Base-by-base conservation (phyloP, 2,888 invertebrate genomes). In the Camptogramma bilineatum region DNA sequence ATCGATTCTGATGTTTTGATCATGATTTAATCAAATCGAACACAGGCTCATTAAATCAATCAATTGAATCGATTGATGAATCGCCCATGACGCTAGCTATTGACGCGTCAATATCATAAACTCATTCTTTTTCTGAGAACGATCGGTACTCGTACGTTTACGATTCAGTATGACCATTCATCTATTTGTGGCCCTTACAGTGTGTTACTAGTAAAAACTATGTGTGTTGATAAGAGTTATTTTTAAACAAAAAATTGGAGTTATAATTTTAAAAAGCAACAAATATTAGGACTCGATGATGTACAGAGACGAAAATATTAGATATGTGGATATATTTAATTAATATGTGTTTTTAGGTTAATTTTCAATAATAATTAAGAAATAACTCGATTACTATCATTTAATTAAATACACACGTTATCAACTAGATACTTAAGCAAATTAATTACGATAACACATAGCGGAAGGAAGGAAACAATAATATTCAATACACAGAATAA, bases 11-110 rank as follows among this genome's bases (percentile, higher is more conserved):
- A 53, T 69, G 64, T 66, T 64, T 58, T 62, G 68, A 52, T 63
- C 68, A 63, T 56, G 68, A 66, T 66, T 64, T 63, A 68, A 72
- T 69, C 66, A 68, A 71, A 72, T 68, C 68, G 64, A 64, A 59
- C 54, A 64, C 63, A 62, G 52, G 62, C 52, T 68, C 52, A 65
- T 68, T 66, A 66, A 69, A 64, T 72, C 66, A 63, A 60, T 60
- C 69, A 66, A 66, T 68, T 66, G 68, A 44, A 61, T 66, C 64
- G 60, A 62, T 66, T 58, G 57, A 58, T 54, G 54, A 66, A 62
- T 62, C 44, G 56, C 44, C 54, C 39, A 60, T 56, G 54, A 60
- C 55, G 52, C 34, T 10, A 52, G 24, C 18, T n/a, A 24, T 39
- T 54, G 65, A 62, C 54, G 65, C 52, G 62, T 54, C 46, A 47